Percentiles rank a stretch among this genome's conserved stretches.
Conservation (phyloP, 2,113 vertebrate genomes). For the Mellivora capensis region DNA sequence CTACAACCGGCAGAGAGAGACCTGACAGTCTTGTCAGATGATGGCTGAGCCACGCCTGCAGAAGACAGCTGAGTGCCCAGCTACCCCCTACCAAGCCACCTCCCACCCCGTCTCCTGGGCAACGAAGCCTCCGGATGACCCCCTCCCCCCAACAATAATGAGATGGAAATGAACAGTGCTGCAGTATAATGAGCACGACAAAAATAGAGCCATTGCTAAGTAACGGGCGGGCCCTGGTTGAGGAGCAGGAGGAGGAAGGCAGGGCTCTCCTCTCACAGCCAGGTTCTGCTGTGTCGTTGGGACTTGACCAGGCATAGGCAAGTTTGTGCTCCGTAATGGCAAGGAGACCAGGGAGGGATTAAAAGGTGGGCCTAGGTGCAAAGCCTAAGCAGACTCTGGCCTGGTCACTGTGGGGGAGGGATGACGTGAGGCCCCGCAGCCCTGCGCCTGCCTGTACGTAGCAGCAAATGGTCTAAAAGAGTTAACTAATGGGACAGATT, state of each 20-base stretch:
- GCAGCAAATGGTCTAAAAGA: neutral
- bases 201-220: constrained; percentile 32
- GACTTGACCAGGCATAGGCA: neutral
- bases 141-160: neutral
- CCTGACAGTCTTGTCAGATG: neutral
- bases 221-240: neutral
- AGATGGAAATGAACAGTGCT: constrained; percentile 23
- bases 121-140: neutral
- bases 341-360: neutral
- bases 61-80: neutral
- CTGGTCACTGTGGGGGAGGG: neutral
- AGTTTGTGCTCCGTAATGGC: neutral
- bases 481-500: neutral
- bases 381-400: neutral
- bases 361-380: neutral
- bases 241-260: neutral
- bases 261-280: neutral
- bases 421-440: neutral
- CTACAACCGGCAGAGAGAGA: neutral
- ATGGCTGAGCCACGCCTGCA: neutral
- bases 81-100: neutral
- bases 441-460: neutral
- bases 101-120: neutral
- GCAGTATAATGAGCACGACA: neutral
- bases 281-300: neutral